Base-by-base conservation (phyloP, 2,888 invertebrate genomes). In the Lamellibrachia columna region DNA sequence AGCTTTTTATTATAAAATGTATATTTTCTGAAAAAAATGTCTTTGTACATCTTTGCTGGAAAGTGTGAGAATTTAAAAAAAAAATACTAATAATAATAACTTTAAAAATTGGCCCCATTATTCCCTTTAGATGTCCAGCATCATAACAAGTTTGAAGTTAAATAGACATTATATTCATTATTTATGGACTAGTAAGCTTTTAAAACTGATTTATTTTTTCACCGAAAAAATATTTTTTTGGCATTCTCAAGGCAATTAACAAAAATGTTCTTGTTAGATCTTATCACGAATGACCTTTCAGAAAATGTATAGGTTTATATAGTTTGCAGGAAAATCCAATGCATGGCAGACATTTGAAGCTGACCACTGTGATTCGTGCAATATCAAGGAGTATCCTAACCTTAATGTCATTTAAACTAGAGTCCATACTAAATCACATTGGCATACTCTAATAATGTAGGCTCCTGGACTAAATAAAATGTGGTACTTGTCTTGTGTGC, bases 1-100 rank as follows among this genome's bases (percentile, higher is more conserved):
- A 60, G 60, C 60, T 60, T 60, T 60, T 60, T 60, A 60, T 60
- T 60, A 60, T 60, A 60, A 60, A 60, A 60, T 60, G 60, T 60
- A 60, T 60, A 60, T 60, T 60, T 60, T 60, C 9, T 60, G 60
- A 60, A 60, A 60, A 60, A 15, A 60, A 60, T 60, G 15, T 60
- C 15, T 60, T 60, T 60, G 60, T 60, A 60, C 60, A 60, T 60
- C 60, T 60, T 60, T 60, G 60, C 60, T 60, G 60, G 60, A 60
- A 60, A 60, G 60, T 60, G 60, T 8, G 11, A 60, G 60, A 60
- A 60, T 60, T 55, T 55, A 55, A 8, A 55, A 55, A 55, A 55
- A 60, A 60, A 60, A 60, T 60, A 60, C 9, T 15, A 60, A 60
- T 60, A 60, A 60, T 60, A 60, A 60, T 60, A 60, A 60, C 60